phyloP scores from a whole-genome alignment of 2,113 vertebrate genomes.

The Varanus komodoensis region DNA sequence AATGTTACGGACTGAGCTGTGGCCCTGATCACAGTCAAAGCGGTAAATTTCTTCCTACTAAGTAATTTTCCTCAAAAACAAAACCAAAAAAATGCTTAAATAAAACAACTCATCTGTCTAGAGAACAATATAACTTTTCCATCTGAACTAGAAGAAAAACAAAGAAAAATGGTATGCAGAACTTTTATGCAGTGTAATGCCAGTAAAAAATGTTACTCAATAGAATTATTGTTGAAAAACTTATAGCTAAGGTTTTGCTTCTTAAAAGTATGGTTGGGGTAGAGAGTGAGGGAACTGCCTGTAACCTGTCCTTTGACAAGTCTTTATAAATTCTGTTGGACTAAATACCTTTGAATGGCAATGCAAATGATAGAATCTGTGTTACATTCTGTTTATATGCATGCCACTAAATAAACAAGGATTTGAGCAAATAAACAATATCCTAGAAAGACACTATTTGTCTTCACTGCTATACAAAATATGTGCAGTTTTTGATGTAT shows the following conservation, averaged over 20 bases:
- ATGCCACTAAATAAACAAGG: not conserved
- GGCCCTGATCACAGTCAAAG: slow-evolving; percentile 70
- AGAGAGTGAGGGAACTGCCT: too few species aligned
- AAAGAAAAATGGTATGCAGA: slow-evolving; percentile 58
- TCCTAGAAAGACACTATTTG: not conserved
- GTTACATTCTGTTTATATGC: not conserved
- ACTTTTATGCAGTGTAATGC: slow-evolving; percentile 28
- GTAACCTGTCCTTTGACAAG: not conserved
- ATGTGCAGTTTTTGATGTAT: not conserved
- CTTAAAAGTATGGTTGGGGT: not conserved
- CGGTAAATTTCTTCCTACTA: slow-evolving; percentile 71
- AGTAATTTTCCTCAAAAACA: slow-evolving; percentile 77
- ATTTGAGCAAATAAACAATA: not conserved
- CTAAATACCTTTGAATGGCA: not conserved
- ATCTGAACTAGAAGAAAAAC: slow-evolving; percentile 55
- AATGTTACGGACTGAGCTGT: slow-evolving; percentile 71
- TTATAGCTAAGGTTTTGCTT: not conserved
- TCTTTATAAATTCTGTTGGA: not conserved
- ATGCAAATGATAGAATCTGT: slow-evolving; percentile 4
- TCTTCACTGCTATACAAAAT: not conserved
- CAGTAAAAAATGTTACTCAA: slow-evolving; percentile 50
- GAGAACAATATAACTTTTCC: slow-evolving; percentile 59
- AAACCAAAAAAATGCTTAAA: slow-evolving; percentile 73
- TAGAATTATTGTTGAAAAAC: slow-evolving; percentile 21
- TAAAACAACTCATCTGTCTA: slow-evolving; percentile 60